Percentiles rank a stretch among this genome's conserved stretches.
Conservation (phyloP, 2,113 vertebrate species). For the Leptobrachium leishanense region DNA sequence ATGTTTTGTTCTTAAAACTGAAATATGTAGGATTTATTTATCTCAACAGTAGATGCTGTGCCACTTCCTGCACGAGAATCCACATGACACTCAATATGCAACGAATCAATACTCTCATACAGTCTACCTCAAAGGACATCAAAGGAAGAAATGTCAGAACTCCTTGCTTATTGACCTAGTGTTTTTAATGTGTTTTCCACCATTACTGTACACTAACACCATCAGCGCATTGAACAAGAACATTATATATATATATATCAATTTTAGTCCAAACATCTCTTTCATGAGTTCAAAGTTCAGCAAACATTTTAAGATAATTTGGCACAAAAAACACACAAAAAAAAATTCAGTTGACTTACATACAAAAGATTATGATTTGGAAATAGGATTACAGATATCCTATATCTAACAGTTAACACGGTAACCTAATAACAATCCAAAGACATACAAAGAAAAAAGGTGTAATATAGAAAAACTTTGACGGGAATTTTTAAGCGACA, state of each 20-base stretch:
- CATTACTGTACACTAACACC: slow-evolving; percentile 36
- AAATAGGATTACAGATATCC: background rate
- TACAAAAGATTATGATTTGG: background rate
- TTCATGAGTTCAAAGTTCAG: background rate
- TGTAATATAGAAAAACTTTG: background rate
- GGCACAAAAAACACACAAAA: background rate
- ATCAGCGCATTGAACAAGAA: slow-evolving; percentile 10
- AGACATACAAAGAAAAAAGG: too few relatives aligned
- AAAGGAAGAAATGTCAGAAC: slow-evolving; percentile 24
- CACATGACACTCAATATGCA: too few relatives aligned
- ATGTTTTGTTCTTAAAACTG: too few relatives aligned
- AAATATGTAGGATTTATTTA: too few relatives aligned
- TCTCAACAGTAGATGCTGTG: too few relatives aligned
- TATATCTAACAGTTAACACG: background rate
- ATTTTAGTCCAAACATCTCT: background rate
- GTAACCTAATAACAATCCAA: background rate
- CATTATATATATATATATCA: background rate
- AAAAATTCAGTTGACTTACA: background rate
- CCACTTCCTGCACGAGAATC: too few relatives aligned
- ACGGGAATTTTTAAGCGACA: background rate
- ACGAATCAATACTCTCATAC: too few relatives aligned
- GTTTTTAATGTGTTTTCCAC: slow-evolving; percentile 40
- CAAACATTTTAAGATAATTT: background rate
- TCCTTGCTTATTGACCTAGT: slow-evolving; percentile 27
- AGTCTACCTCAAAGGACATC: too few relatives aligned